Evolutionary conservation across 2,888 invertebrate genomes (phyloP), one percentile per base, ranked within the genome.

Genomic region (Hylaea fasciaria): DNA sequence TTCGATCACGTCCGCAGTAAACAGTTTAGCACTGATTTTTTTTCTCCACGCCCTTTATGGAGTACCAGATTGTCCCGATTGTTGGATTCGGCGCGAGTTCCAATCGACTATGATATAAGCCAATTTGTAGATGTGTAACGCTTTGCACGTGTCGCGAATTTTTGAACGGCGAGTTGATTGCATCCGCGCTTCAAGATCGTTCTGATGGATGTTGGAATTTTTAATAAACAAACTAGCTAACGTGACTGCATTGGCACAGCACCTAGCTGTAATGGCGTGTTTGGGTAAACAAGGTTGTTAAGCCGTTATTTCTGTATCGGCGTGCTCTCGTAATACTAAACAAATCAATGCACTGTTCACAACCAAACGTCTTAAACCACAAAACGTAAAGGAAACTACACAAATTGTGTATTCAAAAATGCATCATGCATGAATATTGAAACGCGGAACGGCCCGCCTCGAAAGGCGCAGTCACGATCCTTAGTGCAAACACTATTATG

Each of bases 1-100:
- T 83, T 82, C 85, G 84, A 85, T 85, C 85, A 85, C 86, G 85
- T 86, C 61, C 70, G 70, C 65, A 75, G 81, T 86, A 85, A 86
- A 85, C 85, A 81, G 85, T 83, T 86, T 87, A 85, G 81, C 77
- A 75, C 71, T 65, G 85, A 82, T 83, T 85, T 81, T 83, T 22
- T 82, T 80, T 79, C 70, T 65, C 70, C 58, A 41, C 73, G 66
- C 70, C 76, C 72, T 78, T 81, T 81, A 77, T 80, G 76, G 71
- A 69, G 58, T 54, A 55, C 49, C 59, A 73, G 66, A 70, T 72
- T 69, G 68, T 64, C 56, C 54, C 59, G 56, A 62, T 66, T 60
- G 62, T 63, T 51, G 58, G 61, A 52, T 40, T 10, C 51, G 59
- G 32, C 37, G 41, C 51, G 62, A 41, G 39, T 37, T 52, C 16